Conservation (phyloP, 2,888 invertebrate species). For the Hyles lineata region DNA sequence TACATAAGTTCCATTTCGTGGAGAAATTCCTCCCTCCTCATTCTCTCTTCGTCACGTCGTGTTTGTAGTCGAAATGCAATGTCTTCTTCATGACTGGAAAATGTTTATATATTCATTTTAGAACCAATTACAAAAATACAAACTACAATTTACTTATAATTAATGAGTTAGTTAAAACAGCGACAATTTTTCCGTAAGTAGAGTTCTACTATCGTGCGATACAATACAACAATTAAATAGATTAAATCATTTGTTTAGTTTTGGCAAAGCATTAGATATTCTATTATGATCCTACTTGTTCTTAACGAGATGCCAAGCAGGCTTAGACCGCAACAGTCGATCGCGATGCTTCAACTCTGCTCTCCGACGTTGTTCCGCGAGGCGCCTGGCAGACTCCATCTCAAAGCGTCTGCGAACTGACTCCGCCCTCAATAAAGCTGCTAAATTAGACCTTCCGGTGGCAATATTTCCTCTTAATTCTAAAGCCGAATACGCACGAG, state of each 20-base stretch:
- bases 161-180: too few species aligned
- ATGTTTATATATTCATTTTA: constrained; percentile 21
- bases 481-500: constrained; percentile 76
- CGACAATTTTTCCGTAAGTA: too few species aligned
- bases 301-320: constrained; percentile 89
- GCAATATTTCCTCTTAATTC: constrained; percentile 68
- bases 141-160: too few species aligned
- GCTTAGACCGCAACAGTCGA: constrained; percentile 85
- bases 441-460: constrained; percentile 85
- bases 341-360: constrained; percentile 86
- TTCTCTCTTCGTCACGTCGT: constrained; percentile 87
- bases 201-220: too few species aligned
- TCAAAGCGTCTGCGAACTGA: constrained; percentile 86
- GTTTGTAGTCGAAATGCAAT: constrained; percentile 87
- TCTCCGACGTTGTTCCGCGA: constrained; percentile 85
- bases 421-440: constrained; percentile 87
- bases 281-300: constrained; percentile 77
- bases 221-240: too few species aligned
- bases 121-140: neutral
- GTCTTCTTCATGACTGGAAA: constrained; percentile 86
- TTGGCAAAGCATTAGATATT: neutral
- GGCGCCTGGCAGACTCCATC: constrained; percentile 83
- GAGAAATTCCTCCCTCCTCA: constrained; percentile 87
- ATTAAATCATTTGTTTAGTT: too few species aligned
- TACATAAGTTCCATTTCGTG: constrained; percentile 90